phyloP scores from a whole-genome alignment of 2,888 invertebrate genomes.

The Dione vanillae region DNA sequence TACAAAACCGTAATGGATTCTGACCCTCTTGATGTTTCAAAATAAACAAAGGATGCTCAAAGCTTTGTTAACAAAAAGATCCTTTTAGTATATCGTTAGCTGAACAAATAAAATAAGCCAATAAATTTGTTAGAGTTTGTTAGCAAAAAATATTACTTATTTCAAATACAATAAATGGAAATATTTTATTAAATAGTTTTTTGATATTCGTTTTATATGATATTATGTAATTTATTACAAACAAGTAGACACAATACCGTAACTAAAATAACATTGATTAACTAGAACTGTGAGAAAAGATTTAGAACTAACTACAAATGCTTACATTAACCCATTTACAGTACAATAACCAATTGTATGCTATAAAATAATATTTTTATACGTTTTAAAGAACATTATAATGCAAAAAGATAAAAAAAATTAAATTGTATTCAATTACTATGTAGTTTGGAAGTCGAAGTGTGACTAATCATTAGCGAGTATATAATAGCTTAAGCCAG shows the following conservation, averaged over 20 bases:
- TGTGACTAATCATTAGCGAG: neutral
- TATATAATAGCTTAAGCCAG: neutral
- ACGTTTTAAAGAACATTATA: neutral
- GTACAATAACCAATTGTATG: neutral
- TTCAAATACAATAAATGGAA: neutral
- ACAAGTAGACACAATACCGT: neutral
- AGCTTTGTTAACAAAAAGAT: constrained; percentile 46
- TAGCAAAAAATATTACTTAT: constrained; percentile 22
- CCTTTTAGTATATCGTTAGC: constrained; percentile 42
- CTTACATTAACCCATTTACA: constrained; percentile 19
- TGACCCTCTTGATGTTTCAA: constrained; percentile 64
- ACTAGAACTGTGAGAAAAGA: neutral
- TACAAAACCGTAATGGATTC: constrained; percentile 61
- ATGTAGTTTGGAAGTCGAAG: neutral
- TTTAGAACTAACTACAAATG: too few relatives aligned
- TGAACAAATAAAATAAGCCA: constrained; percentile 36
- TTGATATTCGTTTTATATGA: neutral
- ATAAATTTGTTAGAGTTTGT: constrained; percentile 35
- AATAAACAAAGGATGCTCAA: constrained; percentile 66
- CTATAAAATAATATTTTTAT: constrained; percentile 2
- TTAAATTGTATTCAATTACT: neutral
- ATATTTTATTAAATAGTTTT: neutral
- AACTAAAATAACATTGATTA: constrained; percentile 3
- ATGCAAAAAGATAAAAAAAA: neutral
- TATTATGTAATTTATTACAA: neutral